Evolutionary conservation across 1,140 invertebrate genomes (phyloP), one percentile per base, ranked within the genome.

Genomic region (Dysdera silvatica): DNA sequence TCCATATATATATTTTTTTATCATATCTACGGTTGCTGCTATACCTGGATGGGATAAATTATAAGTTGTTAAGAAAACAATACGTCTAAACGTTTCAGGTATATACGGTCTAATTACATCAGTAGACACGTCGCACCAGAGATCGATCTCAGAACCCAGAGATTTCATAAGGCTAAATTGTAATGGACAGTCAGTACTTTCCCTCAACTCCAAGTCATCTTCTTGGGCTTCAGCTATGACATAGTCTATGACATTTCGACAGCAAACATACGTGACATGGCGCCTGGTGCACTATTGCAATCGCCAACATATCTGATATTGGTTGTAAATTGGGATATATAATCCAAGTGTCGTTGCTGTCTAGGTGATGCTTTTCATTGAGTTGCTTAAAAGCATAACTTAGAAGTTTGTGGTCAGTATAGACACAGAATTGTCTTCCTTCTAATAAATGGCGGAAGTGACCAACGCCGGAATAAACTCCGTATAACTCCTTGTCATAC

Each of bases 291-390:
- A 43, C 52, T 37, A 45, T 79, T 79, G 5, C 71, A 64, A 1
- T 62, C 54, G 7, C 77, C 75, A 28, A 79, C 67, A 59, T 76
- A 69, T 18, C 58, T 32, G 29, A 78, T 74, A 28, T 75, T 65
- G 0, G 71, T 75, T 0, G 72, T 72, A 59, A 73, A 77, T 63
- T 77, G 74, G 1, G 70, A 60, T 7, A 79, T 75, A 26, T 62
- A 75, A 58, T 77, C 71, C 0, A 79, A 56, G n/a, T 78, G 71
- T 16, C 66, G 48, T 1, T 58, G 4, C 37, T 75, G 66, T 18
- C 68, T 18, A 18, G 71, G 66, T 43, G 68, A 63, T 12, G 57
- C 41, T 45, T 45, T 29, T 71, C 71, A 5, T 33, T 26, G 5
- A 40, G 37, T 47, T 61, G 28, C 16, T 6, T 16, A 40, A 74